Evolutionary conservation across 1,140 invertebrate genomes (phyloP).

Genomic region (Solenopsis invicta): DNA sequence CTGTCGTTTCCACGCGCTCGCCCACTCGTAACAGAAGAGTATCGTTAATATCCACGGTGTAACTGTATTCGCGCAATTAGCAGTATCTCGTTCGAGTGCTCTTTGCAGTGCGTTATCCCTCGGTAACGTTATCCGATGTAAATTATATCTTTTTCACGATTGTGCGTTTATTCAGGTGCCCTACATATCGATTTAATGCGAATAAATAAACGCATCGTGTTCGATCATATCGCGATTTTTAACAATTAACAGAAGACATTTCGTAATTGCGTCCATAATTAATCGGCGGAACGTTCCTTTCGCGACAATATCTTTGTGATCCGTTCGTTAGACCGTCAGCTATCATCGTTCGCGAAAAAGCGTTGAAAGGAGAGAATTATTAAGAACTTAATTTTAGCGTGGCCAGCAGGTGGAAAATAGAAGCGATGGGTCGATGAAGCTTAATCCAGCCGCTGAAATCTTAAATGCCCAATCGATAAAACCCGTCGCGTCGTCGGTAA

Average conservation of each 20-base stretch:
- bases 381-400: constrained; percentile 53
- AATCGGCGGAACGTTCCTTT: constrained; percentile 2
- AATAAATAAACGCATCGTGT: neutral
- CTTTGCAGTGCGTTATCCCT: neutral
- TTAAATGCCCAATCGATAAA: constrained; percentile 57
- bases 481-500: constrained; percentile 17
- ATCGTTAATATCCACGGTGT: constrained; percentile 11
- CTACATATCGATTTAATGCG: neutral
- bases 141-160: neutral
- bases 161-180: neutral
- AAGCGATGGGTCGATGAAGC: constrained; percentile 41
- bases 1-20: neutral
- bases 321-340: neutral
- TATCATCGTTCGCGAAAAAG: neutral
- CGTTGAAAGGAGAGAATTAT: neutral
- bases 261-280: constrained; percentile 31
- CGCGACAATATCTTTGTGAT: neutral
- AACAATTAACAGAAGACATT: neutral
- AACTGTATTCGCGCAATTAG: constrained; percentile 23
- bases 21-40: neutral
- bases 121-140: neutral
- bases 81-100: neutral
- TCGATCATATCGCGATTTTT: neutral
- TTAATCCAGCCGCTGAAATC: constrained; percentile 56
- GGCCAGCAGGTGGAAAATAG: constrained; percentile 39